Conservation (phyloP, 2,888 invertebrate species). For the Dorcus hopei region DNA sequence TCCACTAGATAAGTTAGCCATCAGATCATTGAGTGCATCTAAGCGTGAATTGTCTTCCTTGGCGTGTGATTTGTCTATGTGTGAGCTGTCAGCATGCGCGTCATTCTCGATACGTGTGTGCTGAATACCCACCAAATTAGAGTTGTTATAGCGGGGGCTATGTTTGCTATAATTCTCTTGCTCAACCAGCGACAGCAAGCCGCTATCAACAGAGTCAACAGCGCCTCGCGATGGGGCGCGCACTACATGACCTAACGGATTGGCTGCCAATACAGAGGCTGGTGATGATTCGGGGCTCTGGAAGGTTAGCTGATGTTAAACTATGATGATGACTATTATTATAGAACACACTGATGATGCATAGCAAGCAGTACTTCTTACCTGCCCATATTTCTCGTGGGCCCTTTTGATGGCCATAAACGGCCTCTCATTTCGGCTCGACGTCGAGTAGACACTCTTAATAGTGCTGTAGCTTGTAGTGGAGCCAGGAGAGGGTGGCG, state of each 20-base stretch:
- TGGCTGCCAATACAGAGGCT: constrained; percentile 40
- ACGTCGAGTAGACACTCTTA: constrained; percentile 36
- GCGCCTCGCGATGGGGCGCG: constrained; percentile 31
- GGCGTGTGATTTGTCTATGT: constrained; percentile 23
- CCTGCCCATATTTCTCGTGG: constrained; percentile 50
- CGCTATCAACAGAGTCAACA: constrained; percentile 39
- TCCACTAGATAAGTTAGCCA: constrained; percentile 49
- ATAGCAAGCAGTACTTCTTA: constrained; percentile 21
- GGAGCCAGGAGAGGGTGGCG: constrained; percentile 31
- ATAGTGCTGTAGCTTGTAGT: constrained; percentile 22
- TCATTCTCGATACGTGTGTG: constrained; percentile 29
- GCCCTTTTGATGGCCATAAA: constrained; percentile 62
- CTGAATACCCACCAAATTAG: constrained; percentile 46
- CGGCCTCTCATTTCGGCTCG: constrained; percentile 55
- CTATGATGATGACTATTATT: too few species aligned
- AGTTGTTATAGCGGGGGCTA: constrained; percentile 25
- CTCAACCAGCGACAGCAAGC: constrained; percentile 46
- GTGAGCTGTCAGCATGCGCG: constrained; percentile 26
- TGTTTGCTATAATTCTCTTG: constrained; percentile 34
- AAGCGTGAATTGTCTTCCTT: constrained; percentile 37
- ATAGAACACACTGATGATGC: neutral
- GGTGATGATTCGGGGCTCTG: constrained; percentile 31
- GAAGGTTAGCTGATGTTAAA: constrained; percentile 5
- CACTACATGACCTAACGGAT: constrained; percentile 43
- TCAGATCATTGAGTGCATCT: constrained; percentile 49